Conservation (phyloP, 2,113 vertebrate species). For the Spheniscus mendiculus region DNA sequence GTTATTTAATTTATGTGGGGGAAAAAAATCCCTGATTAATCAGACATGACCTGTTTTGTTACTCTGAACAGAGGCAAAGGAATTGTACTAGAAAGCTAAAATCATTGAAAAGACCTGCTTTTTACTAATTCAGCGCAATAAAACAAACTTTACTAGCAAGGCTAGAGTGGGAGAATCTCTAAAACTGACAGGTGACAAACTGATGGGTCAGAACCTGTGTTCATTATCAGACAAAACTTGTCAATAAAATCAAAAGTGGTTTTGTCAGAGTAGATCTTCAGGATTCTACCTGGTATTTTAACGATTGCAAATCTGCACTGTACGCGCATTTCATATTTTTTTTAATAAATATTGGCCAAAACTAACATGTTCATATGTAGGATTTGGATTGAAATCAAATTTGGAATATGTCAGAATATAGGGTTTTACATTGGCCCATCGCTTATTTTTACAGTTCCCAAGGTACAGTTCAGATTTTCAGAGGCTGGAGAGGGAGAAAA, state of each 20-base stretch:
- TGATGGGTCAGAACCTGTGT: background rate
- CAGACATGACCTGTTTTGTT: background rate
- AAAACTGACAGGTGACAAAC: background rate
- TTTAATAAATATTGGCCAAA: background rate
- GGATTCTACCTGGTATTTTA: background rate
- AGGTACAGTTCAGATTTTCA: slow-evolving; percentile 6
- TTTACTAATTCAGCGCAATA: background rate
- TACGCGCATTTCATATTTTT: fast-evolving
- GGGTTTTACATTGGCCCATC: background rate
- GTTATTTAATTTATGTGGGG: background rate
- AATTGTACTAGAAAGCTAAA: background rate
- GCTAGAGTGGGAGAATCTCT: background rate
- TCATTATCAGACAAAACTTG: background rate
- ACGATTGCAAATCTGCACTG: background rate
- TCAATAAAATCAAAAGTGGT: background rate
- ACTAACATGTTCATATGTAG: background rate
- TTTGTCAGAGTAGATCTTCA: background rate
- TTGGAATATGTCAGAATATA: background rate
- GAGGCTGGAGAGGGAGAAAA: background rate
- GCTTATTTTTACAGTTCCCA: background rate
- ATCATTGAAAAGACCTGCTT: background rate
- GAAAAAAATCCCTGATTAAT: background rate
- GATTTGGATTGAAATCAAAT: background rate
- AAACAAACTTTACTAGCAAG: background rate
- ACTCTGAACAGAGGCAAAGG: background rate